Percentiles rank a stretch among this genome's conserved stretches.
Evolutionary conservation across 2,797 vertebrate species (phyloP).

Genomic region (Vipera latastei): DNA sequence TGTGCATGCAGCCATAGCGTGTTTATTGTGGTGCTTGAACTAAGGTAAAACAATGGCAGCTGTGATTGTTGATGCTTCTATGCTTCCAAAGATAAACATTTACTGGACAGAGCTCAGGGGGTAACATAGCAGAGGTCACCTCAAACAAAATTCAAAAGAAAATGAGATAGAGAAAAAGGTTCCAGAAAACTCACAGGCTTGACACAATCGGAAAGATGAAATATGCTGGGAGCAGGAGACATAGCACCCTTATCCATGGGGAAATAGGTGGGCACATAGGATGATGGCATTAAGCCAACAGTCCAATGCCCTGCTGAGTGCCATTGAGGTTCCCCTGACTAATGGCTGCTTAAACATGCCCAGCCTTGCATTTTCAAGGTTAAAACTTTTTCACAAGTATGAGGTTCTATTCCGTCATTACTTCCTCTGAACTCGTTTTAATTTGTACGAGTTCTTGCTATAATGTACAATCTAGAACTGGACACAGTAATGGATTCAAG

Average conservation of each 20-base stretch:
- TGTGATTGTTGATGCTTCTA: not conserved
- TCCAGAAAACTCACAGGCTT: not conserved
- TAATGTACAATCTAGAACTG: not conserved
- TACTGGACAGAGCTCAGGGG: not conserved
- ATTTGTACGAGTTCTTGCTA: not conserved
- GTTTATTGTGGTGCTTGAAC: not conserved
- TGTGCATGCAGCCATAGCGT: not conserved
- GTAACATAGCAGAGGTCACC: not conserved
- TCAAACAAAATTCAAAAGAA: not conserved
- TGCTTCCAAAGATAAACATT: not conserved
- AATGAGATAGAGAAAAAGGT: not conserved
- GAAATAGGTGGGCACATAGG: not conserved
- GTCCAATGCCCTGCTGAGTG: not conserved
- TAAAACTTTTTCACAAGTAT: not conserved
- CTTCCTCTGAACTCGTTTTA: not conserved
- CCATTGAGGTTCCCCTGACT: not conserved
- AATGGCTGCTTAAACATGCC: not conserved
- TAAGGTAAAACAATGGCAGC: not conserved
- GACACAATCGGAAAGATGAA: not conserved
- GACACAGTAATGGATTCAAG: not conserved
- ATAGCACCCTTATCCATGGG: not conserved
- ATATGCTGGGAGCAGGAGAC: not conserved
- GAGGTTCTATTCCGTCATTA: not conserved
- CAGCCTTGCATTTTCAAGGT: not conserved
- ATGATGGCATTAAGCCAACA: not conserved